Evolutionary conservation across 2,888 invertebrate species (phyloP).

Genomic region (Aquatica leii): DNA sequence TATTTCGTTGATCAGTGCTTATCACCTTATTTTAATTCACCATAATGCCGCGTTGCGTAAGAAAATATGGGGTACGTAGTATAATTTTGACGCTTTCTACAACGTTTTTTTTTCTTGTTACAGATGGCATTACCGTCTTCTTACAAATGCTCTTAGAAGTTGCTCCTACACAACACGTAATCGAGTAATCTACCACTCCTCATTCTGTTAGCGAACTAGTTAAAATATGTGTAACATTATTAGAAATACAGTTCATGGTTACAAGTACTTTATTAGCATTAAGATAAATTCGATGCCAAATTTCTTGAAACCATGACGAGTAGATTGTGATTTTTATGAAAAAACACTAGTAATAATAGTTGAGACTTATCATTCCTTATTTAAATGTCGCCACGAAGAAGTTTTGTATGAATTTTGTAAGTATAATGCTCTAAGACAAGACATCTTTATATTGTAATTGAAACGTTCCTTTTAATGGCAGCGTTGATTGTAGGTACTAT

Average conservation of each 20-base stretch:
- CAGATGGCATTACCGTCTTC: constrained; percentile 90
- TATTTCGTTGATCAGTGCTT: constrained; percentile 33
- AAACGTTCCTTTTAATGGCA: too few relatives aligned
- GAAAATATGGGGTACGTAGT: constrained; percentile 20
- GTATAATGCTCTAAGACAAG: constrained; percentile 27
- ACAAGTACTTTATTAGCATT: constrained; percentile 20
- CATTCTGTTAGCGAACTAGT: constrained; percentile 14
- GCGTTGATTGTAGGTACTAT: not conserved
- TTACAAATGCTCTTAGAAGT: constrained; percentile 90
- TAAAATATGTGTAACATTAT: constrained; percentile 21
- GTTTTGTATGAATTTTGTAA: constrained; percentile 35
- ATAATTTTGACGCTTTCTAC: not conserved
- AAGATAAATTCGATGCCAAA: constrained; percentile 27
- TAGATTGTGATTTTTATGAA: constrained; percentile 43
- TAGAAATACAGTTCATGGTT: constrained; percentile 31
- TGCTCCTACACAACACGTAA: constrained; percentile 85
- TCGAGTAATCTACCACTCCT: constrained; percentile 60
- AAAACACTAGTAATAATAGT: constrained; percentile 62
- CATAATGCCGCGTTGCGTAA: constrained; percentile 28
- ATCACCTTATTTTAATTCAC: constrained; percentile 33
- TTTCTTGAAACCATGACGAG: constrained; percentile 49
- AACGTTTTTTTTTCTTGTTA: constrained; percentile 47
- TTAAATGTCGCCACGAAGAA: constrained; percentile 50
- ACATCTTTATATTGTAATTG: constrained; percentile 12
- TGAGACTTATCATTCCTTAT: constrained; percentile 72